Conservation (phyloP, 2,888 invertebrate genomes). For the Spialia ferax region DNA sequence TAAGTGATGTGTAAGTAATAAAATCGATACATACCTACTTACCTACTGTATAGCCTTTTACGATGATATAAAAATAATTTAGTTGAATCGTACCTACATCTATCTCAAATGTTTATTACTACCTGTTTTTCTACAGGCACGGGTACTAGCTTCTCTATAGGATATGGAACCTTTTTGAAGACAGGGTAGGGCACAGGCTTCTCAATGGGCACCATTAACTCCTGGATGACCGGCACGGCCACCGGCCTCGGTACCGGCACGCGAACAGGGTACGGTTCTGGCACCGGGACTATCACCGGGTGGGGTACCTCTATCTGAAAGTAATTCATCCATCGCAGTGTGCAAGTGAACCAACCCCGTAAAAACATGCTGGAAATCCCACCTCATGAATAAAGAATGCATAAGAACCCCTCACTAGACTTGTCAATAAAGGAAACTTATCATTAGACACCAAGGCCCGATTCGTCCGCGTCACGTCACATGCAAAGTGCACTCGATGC, state of each 20-base stretch:
- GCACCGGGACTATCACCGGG: constrained; percentile 91
- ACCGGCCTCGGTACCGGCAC: constrained; percentile 91
- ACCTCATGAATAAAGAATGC: constrained; percentile 30
- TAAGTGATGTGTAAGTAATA: no score
- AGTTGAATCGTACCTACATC: not conserved
- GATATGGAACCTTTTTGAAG: constrained; percentile 90
- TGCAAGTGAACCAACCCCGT: constrained; percentile 41
- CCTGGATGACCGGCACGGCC: constrained; percentile 88
- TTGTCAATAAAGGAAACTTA: constrained; percentile 20
- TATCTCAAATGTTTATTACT: constrained; percentile 47
- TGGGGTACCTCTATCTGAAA: constrained; percentile 91
- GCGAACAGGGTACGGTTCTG: constrained; percentile 91
- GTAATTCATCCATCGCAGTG: constrained; percentile 47
- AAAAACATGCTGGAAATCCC: constrained; percentile 24
- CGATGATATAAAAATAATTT: no score
- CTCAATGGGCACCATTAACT: constrained; percentile 86
- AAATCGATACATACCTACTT: no score
- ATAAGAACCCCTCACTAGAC: constrained; percentile 1
- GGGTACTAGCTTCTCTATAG: constrained; percentile 91
- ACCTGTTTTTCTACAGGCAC: constrained; percentile 91
- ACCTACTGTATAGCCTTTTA: not conserved
- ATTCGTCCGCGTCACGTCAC: constrained; percentile 24
- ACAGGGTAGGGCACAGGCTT: constrained; percentile 90
- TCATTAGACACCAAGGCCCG: constrained; percentile 3
- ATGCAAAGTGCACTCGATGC: constrained; percentile 32